These are phyloP conservation scores for Pseudanteris insignis DNA, from an alignment of 2,888 invertebrate species.

Conservation along the genomic window DNA sequence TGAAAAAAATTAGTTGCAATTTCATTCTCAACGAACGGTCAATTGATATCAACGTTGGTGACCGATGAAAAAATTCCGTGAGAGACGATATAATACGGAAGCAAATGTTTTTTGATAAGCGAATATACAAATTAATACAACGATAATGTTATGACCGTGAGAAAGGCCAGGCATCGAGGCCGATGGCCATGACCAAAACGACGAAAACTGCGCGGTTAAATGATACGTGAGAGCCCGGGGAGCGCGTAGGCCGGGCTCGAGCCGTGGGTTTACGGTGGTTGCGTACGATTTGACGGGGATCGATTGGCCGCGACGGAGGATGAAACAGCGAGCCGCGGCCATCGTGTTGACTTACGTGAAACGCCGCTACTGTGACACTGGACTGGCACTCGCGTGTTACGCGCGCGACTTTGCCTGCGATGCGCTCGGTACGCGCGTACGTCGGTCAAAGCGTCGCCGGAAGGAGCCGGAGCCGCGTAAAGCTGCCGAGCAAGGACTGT, in stretches of 20 bases:
- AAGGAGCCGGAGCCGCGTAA: constrained; percentile 5
- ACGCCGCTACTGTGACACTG: constrained; percentile 6
- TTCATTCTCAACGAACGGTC: no score
- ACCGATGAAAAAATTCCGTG: no score
- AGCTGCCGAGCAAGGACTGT: constrained; percentile 39
- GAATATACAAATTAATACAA: no score
- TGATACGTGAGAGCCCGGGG: background rate
- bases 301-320: background rate
- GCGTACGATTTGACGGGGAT: background rate
- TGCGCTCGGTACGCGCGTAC: constrained; percentile 22
- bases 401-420: constrained; percentile 1
- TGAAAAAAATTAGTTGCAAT: no score
- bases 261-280: background rate
- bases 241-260: no score
- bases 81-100: no score
- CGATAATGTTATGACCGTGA: constrained; percentile 22
- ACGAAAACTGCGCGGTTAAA: constrained; percentile 8
- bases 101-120: no score
- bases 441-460: constrained; percentile 23
- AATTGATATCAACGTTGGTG: no score
- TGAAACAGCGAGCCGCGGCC: background rate
- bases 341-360: constrained; percentile 18
- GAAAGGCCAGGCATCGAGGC: constrained; percentile 14
- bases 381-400: constrained; percentile 8
- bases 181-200: constrained; percentile 29